Base-by-base conservation (phyloP, 2,797 vertebrate species). In the Melanogrammus aeglefinus region DNA sequence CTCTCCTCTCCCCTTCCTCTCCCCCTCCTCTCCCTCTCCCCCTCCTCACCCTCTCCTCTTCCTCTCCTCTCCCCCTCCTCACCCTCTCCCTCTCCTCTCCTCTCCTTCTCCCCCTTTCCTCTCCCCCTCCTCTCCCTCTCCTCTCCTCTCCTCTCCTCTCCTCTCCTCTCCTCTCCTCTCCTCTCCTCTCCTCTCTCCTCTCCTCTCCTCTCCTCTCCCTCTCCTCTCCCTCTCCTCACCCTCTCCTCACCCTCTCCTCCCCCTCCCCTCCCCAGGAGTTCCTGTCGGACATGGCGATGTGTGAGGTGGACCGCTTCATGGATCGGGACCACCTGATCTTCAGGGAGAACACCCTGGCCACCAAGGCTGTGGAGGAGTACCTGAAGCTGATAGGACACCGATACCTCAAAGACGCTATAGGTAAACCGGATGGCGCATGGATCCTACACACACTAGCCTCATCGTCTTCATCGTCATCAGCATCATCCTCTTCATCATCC, bases 331-430 rank as follows among this genome's bases (percentile, higher is more conserved):
- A 99, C 91, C 93, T 99, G 87, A 98, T 99, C 91, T 99, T 99
- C 91, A 95, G 97, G 78, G 97, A 99, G 90, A 99, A 99, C 93
- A 99, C 97, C 12, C 96, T 99, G 44, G 97, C 97, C 87, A 99
- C 97, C 72, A 99, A 99, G 96, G 97, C 97, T 87, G 98, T 99
- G 92, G 97, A 99, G 92, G 97, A 99, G 94, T 99, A 97, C 88
- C 97, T 99, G 94, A 98, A 98, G 92, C 93, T 99, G 91, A 98
- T 99, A 63, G 97, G 97, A 91, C 97, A 99, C 93, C 94, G 97
- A 94, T 99, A 99, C 95, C 97, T 99, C 94, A 99, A 99, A 92
- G 97, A 99, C n/a, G 97, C 97, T 86, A 98, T 99, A 47, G 97
- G 97, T 99, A 92, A 90, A 39, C 38, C 38, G 9, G 44, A 47